A percentile compares a stretch with the other conserved stretches of the same genome.
Evolutionary conservation across 2,888 invertebrate genomes (phyloP).

Genomic region (Trimorus sp.): DNA sequence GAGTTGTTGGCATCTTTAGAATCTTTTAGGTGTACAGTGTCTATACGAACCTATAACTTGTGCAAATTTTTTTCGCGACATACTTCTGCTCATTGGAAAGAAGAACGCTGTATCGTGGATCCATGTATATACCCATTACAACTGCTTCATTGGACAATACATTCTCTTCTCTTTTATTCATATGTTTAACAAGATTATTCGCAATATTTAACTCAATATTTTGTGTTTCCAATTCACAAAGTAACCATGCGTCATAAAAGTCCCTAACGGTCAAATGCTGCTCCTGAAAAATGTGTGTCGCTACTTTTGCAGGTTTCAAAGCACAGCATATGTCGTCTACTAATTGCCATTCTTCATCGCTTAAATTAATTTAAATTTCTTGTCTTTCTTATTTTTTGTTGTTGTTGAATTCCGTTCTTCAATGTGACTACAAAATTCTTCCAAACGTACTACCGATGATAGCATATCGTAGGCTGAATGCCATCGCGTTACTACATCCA

Average conservation of each 20-base stretch:
- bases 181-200: background rate
- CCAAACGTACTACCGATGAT: slow-evolving; percentile 3
- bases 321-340: background rate
- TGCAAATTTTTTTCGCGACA: too few relatives aligned
- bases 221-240: slow-evolving; percentile 9
- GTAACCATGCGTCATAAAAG: slow-evolving; percentile 15
- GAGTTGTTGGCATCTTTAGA: too few relatives aligned
- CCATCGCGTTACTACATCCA: slow-evolving; percentile 19
- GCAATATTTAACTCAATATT: background rate
- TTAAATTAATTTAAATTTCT: background rate
- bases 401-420: background rate
- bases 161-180: slow-evolving; percentile 11
- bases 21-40: too few relatives aligned
- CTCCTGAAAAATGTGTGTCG: slow-evolving; percentile 12
- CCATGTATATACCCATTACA: slow-evolving; percentile 6
- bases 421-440: background rate
- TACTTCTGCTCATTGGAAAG: background rate
- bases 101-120: slow-evolving; percentile 14
- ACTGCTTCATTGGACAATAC: slow-evolving; percentile 4
- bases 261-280: slow-evolving; percentile 13
- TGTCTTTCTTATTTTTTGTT: slow-evolving; percentile 15
- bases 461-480: slow-evolving; percentile 13
- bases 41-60: too few relatives aligned
- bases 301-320: slow-evolving; percentile 20
- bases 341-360: slow-evolving; percentile 10